Conservation (phyloP, 2,113 vertebrate species). For the Dascyllus trimaculatus region DNA sequence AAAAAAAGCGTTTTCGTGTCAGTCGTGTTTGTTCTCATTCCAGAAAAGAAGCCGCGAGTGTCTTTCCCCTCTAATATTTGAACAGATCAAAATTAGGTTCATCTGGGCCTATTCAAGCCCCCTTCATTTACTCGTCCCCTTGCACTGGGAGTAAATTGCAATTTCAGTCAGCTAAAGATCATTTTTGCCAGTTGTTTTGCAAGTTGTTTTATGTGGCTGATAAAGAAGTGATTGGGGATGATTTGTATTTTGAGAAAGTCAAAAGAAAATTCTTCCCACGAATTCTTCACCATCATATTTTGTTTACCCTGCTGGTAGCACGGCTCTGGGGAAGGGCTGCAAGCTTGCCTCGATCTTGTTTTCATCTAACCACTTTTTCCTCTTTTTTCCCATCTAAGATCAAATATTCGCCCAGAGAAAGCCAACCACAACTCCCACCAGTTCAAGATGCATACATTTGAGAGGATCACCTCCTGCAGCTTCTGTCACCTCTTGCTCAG, state of each 20-base stretch:
- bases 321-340: too few species aligned
- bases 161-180: conserved; percentile 8
- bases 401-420: conserved; percentile 92
- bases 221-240: conserved; percentile 4
- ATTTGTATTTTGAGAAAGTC: conserved; percentile 16
- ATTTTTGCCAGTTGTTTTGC: background rate
- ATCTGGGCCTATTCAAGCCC: conserved; percentile 12
- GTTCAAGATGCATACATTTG: conserved; percentile 95
- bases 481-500: conserved; percentile 92
- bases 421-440: conserved; percentile 90
- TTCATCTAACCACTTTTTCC: background rate
- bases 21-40: conserved; percentile 13
- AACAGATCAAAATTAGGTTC: conserved; percentile 32
- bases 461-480: conserved; percentile 89
- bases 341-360: background rate
- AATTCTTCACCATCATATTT: background rate
- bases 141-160: background rate
- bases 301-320: background rate
- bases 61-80: conserved; percentile 6
- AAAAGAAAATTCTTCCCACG: background rate
- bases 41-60: conserved; percentile 20
- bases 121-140: background rate
- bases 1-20: conserved; percentile 38
- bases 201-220: background rate
- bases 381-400: conserved; percentile 78